These are phyloP conservation scores for Pempheris klunzingeri DNA, from an alignment of 2,797 vertebrate genomes.

Conservation along the genomic window DNA sequence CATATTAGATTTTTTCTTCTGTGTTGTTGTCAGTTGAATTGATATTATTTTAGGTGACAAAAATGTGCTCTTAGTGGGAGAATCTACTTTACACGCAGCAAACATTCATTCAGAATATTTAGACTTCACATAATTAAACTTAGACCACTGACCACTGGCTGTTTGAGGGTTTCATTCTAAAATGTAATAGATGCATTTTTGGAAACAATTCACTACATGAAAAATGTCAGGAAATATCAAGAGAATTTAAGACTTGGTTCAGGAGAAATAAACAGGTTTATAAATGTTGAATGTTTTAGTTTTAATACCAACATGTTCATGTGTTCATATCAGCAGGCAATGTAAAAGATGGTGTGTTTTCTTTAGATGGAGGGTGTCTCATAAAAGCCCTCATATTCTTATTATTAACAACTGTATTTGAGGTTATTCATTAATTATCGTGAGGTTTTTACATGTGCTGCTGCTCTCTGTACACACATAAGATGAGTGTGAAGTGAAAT, in stretches of 20 bases:
- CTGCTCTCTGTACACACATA: background rate
- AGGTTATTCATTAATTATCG: background rate
- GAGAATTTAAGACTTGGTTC: background rate
- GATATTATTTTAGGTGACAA: slow-evolving; percentile 4
- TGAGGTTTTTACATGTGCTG: background rate
- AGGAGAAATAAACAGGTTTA: background rate
- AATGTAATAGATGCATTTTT: background rate
- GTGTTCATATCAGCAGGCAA: background rate
- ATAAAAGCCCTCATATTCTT: background rate
- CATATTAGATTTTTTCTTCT: background rate
- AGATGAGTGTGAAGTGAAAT: background rate
- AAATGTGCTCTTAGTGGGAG: background rate
- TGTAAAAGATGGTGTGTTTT: slow-evolving; percentile 3
- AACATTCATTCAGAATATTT: slow-evolving; percentile 6
- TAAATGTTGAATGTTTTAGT: background rate
- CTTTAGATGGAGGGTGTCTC: background rate
- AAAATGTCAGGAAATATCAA: slow-evolving; percentile 5
- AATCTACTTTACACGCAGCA: background rate
- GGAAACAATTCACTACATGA: background rate
- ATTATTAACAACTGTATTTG: background rate
- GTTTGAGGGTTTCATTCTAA: background rate
- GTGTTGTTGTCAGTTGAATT: background rate
- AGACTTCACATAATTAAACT: slow-evolving; percentile 13
- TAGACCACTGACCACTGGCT: background rate
- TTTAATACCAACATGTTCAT: slow-evolving; percentile 1